phyloP scores from a whole-genome alignment of 1,140 invertebrate species.

The Leptestheria dahalacensis region DNA sequence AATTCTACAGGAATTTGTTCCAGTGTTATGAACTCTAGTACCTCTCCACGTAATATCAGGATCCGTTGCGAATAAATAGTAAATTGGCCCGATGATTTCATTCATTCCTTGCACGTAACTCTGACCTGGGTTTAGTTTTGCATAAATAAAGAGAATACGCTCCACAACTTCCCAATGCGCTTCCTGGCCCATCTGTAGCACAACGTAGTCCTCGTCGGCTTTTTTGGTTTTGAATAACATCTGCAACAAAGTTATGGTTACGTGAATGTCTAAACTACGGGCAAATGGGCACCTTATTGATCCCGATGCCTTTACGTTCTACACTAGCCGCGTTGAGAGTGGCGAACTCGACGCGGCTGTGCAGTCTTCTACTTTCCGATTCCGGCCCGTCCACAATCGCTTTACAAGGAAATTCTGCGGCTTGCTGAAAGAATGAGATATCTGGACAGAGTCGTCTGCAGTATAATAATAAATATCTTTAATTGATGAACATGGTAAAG shows the following conservation, averaged over 20 bases:
- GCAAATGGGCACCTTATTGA: slow-evolving; percentile 54
- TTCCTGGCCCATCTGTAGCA: slow-evolving; percentile 63
- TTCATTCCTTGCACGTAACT: slow-evolving; percentile 99
- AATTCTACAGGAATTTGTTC: background rate
- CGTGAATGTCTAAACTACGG: slow-evolving; percentile 4
- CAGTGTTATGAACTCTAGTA: slow-evolving; percentile 28
- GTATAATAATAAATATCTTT: slow-evolving; percentile 15
- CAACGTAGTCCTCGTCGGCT: slow-evolving; percentile 58
- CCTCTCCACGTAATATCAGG: slow-evolving; percentile 61
- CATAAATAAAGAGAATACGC: slow-evolving; percentile 90
- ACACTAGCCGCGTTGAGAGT: slow-evolving; percentile 75
- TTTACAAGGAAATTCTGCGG: slow-evolving; percentile 68
- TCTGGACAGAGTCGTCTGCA: slow-evolving; percentile 79
- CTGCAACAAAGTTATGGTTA: slow-evolving; percentile 6
- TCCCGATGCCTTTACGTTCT: slow-evolving; percentile 68
- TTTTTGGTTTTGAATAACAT: slow-evolving; percentile 35
- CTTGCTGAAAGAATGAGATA: slow-evolving; percentile 90
- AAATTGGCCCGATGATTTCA: slow-evolving; percentile 96
- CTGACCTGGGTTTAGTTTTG: slow-evolving; percentile 94
- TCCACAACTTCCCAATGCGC: slow-evolving; percentile 96
- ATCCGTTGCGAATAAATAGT: slow-evolving; percentile 90
- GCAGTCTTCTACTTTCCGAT: slow-evolving; percentile 56
- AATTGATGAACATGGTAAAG: background rate
- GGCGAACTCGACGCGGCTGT: slow-evolving; percentile 71
- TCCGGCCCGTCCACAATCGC: slow-evolving; percentile 47